A percentile compares a stretch with the other conserved stretches of the same genome.
Evolutionary conservation across 1,140 invertebrate genomes (phyloP).

Genomic region (Leptoteleia sp.): DNA sequence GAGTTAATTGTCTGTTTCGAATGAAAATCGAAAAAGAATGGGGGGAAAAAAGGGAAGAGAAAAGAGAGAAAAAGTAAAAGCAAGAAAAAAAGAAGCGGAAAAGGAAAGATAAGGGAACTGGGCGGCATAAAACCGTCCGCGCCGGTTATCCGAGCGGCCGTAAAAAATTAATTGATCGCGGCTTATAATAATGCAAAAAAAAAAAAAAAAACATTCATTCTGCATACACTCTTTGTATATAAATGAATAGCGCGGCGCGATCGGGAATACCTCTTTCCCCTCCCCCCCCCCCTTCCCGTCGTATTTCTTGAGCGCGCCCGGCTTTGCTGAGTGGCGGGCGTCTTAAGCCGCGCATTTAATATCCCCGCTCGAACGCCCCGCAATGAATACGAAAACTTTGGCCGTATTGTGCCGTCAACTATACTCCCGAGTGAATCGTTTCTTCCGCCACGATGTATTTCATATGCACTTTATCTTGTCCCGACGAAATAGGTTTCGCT

Average conservation of each 20-base stretch:
- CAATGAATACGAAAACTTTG: constrained; percentile 68
- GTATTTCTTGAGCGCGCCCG: constrained; percentile 49
- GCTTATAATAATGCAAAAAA: constrained; percentile 29
- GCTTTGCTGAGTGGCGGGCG: constrained; percentile 42
- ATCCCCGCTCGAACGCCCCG: constrained; percentile 59
- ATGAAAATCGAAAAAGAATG: too few species aligned
- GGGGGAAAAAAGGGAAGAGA: too few species aligned
- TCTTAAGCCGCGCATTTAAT: constrained; percentile 65
- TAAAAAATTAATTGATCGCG: constrained; percentile 51
- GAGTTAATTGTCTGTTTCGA: constrained; percentile 8
- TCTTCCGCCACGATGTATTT: too few species aligned
- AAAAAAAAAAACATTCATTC: constrained; percentile 38
- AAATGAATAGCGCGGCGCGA: constrained; percentile 50
- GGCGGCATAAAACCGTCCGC: constrained; percentile 3
- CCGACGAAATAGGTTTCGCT: too few species aligned
- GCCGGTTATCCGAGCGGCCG: constrained; percentile 1
- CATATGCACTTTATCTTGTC: too few species aligned
- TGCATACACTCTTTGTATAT: constrained; percentile 39
- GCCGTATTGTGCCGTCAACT: too few species aligned
- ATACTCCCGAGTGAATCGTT: too few species aligned
- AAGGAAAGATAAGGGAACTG: too few species aligned
- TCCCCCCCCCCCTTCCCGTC: too few species aligned
- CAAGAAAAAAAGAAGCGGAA: too few species aligned
- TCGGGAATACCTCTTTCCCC: constrained; percentile 53
- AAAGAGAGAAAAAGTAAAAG: too few species aligned